Evolutionary conservation across 1,140 invertebrate species (phyloP).

Genomic region (Lineus longissimus): DNA sequence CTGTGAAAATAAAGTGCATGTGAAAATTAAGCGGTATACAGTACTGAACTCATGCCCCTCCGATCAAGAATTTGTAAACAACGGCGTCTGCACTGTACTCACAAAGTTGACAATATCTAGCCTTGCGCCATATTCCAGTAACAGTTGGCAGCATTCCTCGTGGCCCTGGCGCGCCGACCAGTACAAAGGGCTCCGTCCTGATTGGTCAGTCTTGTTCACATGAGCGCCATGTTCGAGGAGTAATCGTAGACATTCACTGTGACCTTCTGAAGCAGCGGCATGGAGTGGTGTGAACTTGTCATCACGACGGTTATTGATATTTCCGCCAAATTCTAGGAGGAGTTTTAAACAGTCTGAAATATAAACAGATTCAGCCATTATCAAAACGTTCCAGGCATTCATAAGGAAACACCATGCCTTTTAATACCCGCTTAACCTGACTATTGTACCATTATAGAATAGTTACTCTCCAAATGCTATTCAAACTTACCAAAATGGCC

Average conservation of each 20-base stretch:
- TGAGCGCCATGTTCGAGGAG: conserved; percentile 37
- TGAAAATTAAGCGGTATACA: too few species aligned
- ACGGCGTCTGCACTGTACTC: too few species aligned
- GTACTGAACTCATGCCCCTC: too few species aligned
- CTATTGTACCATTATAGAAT: too few species aligned
- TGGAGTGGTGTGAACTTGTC: conserved; percentile 42
- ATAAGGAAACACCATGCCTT: too few species aligned
- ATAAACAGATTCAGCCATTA: too few species aligned
- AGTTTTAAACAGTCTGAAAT: conserved; percentile 42
- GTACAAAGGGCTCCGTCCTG: conserved; percentile 41
- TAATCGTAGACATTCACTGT: conserved; percentile 31
- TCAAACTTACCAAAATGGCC: conserved; percentile 42
- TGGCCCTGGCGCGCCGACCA: conserved; percentile 37
- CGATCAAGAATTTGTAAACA: too few species aligned
- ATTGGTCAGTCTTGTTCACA: conserved; percentile 31
- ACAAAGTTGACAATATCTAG: conserved; percentile 33
- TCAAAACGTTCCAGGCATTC: too few species aligned
- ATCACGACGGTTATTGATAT: conserved; percentile 31
- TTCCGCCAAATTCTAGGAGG: conserved; percentile 39
- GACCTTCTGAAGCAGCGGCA: conserved; percentile 36
- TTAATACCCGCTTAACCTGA: neutral
- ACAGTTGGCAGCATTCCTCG: conserved; percentile 30
- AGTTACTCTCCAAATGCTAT: too few species aligned
- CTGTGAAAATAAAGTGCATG: too few species aligned
- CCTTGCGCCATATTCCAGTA: conserved; percentile 37